Conservation (phyloP, 2,888 invertebrate species). For the Drosophila glabriapex region DNA sequence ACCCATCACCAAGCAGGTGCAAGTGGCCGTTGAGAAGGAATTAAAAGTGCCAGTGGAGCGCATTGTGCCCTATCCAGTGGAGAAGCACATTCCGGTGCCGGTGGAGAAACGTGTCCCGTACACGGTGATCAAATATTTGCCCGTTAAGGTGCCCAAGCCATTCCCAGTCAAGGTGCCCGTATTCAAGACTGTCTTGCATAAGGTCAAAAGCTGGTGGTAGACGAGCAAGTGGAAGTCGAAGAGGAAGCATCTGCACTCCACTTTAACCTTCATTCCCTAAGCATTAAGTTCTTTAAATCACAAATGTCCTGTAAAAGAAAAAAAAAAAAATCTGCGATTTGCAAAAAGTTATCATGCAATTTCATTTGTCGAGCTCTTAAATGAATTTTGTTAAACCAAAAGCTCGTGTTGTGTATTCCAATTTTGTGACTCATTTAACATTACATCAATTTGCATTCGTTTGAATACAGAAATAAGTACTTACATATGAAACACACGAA, state of each 20-base stretch:
- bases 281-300: conserved; percentile 48
- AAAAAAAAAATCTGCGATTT: conserved; percentile 19
- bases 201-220: conserved; percentile 85
- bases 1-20: conserved; percentile 90
- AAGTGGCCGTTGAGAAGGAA: conserved; percentile 89
- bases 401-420: conserved; percentile 50
- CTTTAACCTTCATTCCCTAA: conserved; percentile 42
- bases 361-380: conserved; percentile 48
- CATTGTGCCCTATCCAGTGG: conserved; percentile 90
- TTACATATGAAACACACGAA: conserved; percentile 33
- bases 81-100: conserved; percentile 90
- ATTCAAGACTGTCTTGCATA: conserved; percentile 88
- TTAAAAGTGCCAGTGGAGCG: conserved; percentile 88
- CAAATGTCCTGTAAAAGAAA: conserved; percentile 43
- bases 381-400: conserved; percentile 61
- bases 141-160: conserved; percentile 91
- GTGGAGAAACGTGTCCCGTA: conserved; percentile 91
- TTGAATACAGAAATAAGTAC: conserved; percentile 54
- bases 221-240: background rate
- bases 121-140: conserved; percentile 90
- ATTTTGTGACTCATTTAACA: conserved; percentile 78
- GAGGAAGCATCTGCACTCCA: background rate
- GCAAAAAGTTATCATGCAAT: conserved; percentile 42
- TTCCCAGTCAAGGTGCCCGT: conserved; percentile 92
- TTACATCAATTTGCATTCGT: conserved; percentile 52